phyloP scores from a whole-genome alignment of 1,140 invertebrate species.

The Drosophila rhopaloa region DNA sequence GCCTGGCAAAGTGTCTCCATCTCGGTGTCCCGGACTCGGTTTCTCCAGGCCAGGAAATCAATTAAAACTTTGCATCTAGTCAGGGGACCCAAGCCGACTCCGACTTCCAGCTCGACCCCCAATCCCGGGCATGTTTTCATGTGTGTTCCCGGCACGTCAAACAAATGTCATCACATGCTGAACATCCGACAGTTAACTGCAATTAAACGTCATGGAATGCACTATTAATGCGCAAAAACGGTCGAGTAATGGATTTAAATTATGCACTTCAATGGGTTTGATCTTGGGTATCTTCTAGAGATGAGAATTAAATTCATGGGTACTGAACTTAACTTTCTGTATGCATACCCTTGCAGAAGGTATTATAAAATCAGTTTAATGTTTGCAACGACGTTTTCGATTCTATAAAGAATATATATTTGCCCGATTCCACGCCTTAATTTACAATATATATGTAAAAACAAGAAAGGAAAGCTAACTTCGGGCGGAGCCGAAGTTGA shows the following conservation, averaged over 20 bases:
- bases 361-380: too few species aligned
- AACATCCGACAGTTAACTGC: conserved; percentile 59
- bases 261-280: conserved; percentile 18
- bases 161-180: conserved; percentile 46
- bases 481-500: too few species aligned
- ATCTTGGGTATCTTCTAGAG: not conserved
- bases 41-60: conserved; percentile 65
- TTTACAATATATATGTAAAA: too few species aligned
- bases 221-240: conserved; percentile 52
- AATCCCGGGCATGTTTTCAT: conserved; percentile 25
- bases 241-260: conserved; percentile 11
- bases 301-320: not conserved
- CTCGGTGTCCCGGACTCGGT: conserved; percentile 1
- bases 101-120: not conserved
- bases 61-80: conserved; percentile 70
- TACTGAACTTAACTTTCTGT: not conserved
- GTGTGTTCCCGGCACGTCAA: conserved; percentile 35
- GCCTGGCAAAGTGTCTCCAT: conserved; percentile 35
- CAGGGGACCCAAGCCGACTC: not conserved
- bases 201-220: conserved; percentile 68
- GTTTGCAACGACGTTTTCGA: too few species aligned
- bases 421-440: too few species aligned
- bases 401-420: too few species aligned
- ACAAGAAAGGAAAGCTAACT: too few species aligned
- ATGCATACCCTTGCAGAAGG: too few species aligned